Evolutionary conservation across 92 coral and sea anemone species (phyloP), one percentile per base, ranked within the genome.

Genomic region (Epizoanthus ramosus): DNA sequence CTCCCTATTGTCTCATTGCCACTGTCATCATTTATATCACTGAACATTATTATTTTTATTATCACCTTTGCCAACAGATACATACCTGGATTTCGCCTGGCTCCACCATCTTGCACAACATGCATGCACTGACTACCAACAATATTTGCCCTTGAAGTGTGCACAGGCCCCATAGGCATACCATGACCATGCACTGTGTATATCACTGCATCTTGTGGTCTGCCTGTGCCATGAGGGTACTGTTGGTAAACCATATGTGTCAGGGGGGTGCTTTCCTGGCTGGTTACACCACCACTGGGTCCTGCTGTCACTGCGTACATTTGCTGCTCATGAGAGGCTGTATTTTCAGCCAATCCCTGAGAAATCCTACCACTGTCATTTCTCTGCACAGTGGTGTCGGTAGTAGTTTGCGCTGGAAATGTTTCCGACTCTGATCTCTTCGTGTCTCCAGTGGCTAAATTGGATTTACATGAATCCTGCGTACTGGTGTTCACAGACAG

Each of bases 51-150:
- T 37, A 37, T 37, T 37, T 37, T n/a, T n/a, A n/a, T n/a, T 50
- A 50, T 50, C 1, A 50, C 10, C 54, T 37, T 6, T 37, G 43
- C 2, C 54, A 50, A 50, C 10, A 0, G 54, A 9, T 50, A 77
- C 71, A 65, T 39, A 77, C 82, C 82, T 77, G 82, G 25, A 43
- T 43, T 41, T 77, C 6, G n/a, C 21, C 58, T 59, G 50, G 71
- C 16, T 41, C 39, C 35, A 1, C 63, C 57, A 8, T 63, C 71
- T 4, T 41, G 54, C 70, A 21, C 10, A 17, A 61, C 8, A 9
- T 77, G 82, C 71, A 61, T 39, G 19, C 71, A 77, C 31, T 45
- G 37, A 22, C 59, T 14, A 18, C 59, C 21, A n/a, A 5, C 12
- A 14, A 53, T 22, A 13, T 8, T 74, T 5, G 25, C 43, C 33